Conservation (phyloP, 2,113 vertebrate genomes). For the Plestiodon gilberti region DNA sequence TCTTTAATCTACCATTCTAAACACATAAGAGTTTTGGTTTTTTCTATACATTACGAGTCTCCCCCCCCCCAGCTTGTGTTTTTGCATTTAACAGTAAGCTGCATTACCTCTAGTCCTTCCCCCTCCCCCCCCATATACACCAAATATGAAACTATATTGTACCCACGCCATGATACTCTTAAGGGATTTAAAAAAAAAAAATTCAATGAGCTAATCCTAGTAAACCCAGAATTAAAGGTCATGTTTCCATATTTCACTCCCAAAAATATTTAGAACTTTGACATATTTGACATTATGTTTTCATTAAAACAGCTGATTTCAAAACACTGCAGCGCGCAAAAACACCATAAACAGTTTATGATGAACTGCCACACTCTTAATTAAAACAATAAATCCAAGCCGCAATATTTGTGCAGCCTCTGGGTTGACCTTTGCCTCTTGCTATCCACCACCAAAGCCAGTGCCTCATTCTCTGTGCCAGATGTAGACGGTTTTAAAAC, state of each 20-base stretch:
- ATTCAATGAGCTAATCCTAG: conserved; percentile 82
- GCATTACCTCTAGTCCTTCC: conserved; percentile 43
- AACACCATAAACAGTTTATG: conserved; percentile 93
- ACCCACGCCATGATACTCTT: conserved; percentile 76
- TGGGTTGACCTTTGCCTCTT: conserved; percentile 87
- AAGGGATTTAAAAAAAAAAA: conserved; percentile 75
- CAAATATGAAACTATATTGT: conserved; percentile 45
- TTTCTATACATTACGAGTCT: conserved; percentile 60
- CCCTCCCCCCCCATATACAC: conserved; percentile 42
- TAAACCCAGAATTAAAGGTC: conserved; percentile 86
- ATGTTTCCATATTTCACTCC: conserved; percentile 85
- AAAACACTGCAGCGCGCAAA: conserved; percentile 85
- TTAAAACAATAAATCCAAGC: conserved; percentile 94
- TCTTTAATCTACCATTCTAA: conserved; percentile 65
- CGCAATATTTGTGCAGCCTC: conserved; percentile 86
- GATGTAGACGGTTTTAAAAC: conserved; percentile 84
- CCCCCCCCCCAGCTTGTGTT: conserved; percentile 57
- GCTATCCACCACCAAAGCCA: conserved; percentile 82
- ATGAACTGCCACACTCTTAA: conserved; percentile 91
- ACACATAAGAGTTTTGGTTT: conserved; percentile 55
- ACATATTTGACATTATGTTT: conserved; percentile 88
- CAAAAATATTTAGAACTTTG: conserved; percentile 91
- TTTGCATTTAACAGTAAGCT: conserved; percentile 71
- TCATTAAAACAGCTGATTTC: conserved; percentile 91
- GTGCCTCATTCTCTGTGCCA: conserved; percentile 77